These are phyloP conservation scores for Elephas maximus DNA, from an alignment of 2,113 vertebrate genomes.

Conservation along the genomic window DNA sequence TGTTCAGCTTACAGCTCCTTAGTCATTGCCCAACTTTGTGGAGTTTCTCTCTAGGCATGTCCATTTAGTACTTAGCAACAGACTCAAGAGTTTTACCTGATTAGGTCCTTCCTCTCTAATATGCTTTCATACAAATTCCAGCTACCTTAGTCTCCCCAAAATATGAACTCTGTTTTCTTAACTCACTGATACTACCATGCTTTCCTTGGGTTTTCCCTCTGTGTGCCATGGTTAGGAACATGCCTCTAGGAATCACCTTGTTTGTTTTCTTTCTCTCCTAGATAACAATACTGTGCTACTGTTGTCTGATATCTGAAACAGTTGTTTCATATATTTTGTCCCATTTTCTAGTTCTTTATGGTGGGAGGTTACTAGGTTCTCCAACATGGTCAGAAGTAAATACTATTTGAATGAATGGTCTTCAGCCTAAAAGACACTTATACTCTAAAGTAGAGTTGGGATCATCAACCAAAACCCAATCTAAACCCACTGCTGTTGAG, in stretches of 20 bases:
- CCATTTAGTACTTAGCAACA: conserved; percentile 16
- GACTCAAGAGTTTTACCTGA: background rate
- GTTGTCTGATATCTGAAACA: background rate
- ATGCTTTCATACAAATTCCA: background rate
- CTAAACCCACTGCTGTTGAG: too few relatives aligned
- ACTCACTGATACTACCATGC: background rate
- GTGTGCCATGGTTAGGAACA: background rate
- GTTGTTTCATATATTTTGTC: conserved; percentile 32
- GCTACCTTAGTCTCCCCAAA: background rate
- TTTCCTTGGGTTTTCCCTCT: background rate
- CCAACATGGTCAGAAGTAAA: conserved; percentile 1
- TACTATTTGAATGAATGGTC: conserved; percentile 38
- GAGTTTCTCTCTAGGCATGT: background rate
- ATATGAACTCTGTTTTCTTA: background rate
- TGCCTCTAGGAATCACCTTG: background rate
- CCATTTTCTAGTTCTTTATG: conserved; percentile 47
- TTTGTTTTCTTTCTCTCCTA: conserved; percentile 39
- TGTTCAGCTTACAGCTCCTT: background rate
- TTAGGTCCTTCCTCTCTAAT: background rate
- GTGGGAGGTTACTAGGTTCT: background rate
- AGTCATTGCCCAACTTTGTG: background rate
- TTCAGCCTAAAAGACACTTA: conserved; percentile 9
- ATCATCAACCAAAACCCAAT: background rate
- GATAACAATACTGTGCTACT: background rate
- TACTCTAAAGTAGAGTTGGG: background rate